phyloP scores from a whole-genome alignment of 2,797 vertebrate species.

The Emys orbicularis region DNA sequence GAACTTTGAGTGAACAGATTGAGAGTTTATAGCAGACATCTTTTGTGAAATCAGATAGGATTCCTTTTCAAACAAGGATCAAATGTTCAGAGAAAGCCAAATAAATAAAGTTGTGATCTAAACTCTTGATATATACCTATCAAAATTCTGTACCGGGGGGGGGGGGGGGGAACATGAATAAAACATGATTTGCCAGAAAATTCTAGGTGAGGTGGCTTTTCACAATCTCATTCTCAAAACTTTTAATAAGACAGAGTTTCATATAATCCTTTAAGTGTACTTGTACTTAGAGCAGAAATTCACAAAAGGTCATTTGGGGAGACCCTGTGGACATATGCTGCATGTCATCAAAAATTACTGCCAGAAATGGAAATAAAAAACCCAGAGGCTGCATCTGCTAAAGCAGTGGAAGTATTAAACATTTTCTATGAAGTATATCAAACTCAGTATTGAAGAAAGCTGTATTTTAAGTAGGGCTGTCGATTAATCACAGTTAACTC shows the following conservation, averaged over 20 bases:
- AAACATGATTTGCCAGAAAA: not conserved
- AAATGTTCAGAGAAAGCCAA: slow-evolving; percentile 1
- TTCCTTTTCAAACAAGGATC: not conserved
- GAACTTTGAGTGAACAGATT: not conserved
- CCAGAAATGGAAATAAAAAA: not conserved
- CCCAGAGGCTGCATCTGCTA: not conserved
- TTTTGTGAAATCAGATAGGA: slow-evolving; percentile 9
- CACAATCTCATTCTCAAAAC: rapidly evolving
- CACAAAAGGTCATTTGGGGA: not conserved
- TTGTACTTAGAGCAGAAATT: not conserved
- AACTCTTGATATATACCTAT: not conserved
- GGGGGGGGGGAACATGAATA: rapidly evolving
- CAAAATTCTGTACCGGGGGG: not conserved
- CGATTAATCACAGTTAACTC: too few relatives aligned
- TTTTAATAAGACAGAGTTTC: not conserved
- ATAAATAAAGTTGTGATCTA: not conserved
- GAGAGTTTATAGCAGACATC: not conserved
- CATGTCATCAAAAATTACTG: not conserved
- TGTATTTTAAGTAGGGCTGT: not conserved
- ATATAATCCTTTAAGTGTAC: not conserved
- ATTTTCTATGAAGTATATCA: not conserved
- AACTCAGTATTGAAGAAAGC: not conserved
- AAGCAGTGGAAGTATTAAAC: not conserved
- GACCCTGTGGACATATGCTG: not conserved
- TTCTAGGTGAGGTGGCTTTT: not conserved